Base-by-base conservation (phyloP, 1,140 invertebrate species). In the Bombus vancouverensis region DNA sequence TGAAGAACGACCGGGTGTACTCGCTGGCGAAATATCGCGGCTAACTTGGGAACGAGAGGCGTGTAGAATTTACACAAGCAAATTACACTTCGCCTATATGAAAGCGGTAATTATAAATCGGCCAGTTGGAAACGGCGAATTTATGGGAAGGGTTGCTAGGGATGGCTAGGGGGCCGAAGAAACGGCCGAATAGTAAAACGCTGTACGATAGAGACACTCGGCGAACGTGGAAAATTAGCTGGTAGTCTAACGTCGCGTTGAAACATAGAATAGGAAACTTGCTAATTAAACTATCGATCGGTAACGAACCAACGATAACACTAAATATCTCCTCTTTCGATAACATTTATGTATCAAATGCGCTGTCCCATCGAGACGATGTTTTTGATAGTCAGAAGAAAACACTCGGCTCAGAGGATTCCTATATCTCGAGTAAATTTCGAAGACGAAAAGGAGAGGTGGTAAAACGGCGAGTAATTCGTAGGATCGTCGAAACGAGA, bases 51-150 rank as follows among this genome's bases (percentile, higher is more conserved):
- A 32, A 66, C 15, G 65, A 75, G 72, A 65, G 66, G 85, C 85
- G 78, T 71, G 89, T 87, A 82, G 89, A 87, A 90, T 90, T 90
- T 90, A 89, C 88, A 90, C 88, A 90, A 89, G 89, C 85, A 90
- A 90, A 90, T 90, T 90, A 87, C 89, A 83, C 85, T 90, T 90
- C 57, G 81, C 74, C 68, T 80, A 79, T 89, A 89, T 82, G 88
- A 87, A 87, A 89, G 85, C 81, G 88, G 89, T 90, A 90, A 90
- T 90, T 90, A 90, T 90, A 90, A 90, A 90, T 90, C 85, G 89
- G 89, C 88, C 88, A 62, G 81, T 75, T 87, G 85, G 84, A 84
- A 89, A 81, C 88, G 66, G 85, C 62, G 74, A 89, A 89, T 89
- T 90, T 89, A 89, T 81, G 72, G 85, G 74, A 78, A 90, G 87